Percentiles rank a stretch among this genome's conserved stretches.
These are phyloP conservation scores for Tortricodes alternella DNA, from an alignment of 2,888 invertebrate species.

Conservation along the genomic window DNA sequence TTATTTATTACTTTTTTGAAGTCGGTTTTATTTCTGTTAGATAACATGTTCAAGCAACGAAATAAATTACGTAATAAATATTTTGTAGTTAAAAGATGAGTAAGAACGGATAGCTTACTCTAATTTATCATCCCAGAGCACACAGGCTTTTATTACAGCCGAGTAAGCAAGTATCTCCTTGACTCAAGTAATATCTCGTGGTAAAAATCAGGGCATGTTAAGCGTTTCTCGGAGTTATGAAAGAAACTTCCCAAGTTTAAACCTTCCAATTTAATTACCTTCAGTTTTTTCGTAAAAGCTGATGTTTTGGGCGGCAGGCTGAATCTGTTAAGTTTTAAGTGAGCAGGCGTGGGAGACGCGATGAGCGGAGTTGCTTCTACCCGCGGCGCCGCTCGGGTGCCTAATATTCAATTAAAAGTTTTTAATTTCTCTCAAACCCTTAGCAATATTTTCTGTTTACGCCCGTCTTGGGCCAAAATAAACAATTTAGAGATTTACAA, in stretches of 20 bases:
- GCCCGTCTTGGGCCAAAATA: constrained; percentile 47
- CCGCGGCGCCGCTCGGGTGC: constrained; percentile 57
- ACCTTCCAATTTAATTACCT: constrained; percentile 30
- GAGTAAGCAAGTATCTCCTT: neutral
- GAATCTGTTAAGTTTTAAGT: constrained; percentile 52
- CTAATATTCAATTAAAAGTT: constrained; percentile 79
- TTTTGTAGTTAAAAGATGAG: too few species aligned
- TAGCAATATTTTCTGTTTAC: constrained; percentile 68
- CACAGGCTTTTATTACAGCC: neutral
- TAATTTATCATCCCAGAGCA: constrained; percentile 1
- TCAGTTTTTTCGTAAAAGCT: constrained; percentile 25
- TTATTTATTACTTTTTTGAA: too few species aligned
- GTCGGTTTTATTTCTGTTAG: too few species aligned
- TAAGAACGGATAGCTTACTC: too few species aligned
- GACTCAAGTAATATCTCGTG: neutral
- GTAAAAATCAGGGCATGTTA: constrained; percentile 15
- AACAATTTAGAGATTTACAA: constrained; percentile 48
- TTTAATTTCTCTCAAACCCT: constrained; percentile 64
- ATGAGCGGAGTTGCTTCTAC: constrained; percentile 49
- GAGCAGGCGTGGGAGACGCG: constrained; percentile 42
- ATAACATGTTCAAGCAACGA: too few species aligned
- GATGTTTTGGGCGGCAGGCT: constrained; percentile 51
- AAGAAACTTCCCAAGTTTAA: constrained; percentile 25
- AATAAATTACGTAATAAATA: too few species aligned
- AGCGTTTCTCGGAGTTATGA: constrained; percentile 25